phyloP scores from a whole-genome alignment of 2,888 invertebrate species.

The Philhelius pedissequus region DNA sequence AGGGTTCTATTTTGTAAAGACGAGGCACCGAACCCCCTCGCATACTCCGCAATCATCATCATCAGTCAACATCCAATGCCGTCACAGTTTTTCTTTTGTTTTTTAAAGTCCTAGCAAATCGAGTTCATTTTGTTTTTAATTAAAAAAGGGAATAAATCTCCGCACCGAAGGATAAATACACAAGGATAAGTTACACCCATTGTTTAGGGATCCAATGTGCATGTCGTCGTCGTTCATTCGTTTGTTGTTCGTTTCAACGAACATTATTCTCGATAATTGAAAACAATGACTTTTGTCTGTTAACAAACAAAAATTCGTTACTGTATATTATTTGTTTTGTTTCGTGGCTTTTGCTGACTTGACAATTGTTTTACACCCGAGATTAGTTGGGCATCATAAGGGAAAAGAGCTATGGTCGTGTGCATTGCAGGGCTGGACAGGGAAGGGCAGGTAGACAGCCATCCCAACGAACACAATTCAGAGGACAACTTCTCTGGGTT shows the following conservation, averaged over 20 bases:
- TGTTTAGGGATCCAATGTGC: slow-evolving; percentile 30
- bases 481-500: neutral
- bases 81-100: too few species aligned
- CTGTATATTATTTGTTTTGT: neutral
- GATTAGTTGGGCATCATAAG: slow-evolving; percentile 45
- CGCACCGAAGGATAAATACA: slow-evolving; percentile 5
- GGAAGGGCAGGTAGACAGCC: neutral
- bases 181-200: slow-evolving; percentile 41
- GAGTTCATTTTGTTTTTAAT: slow-evolving; percentile 58
- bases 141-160: slow-evolving; percentile 60
- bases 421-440: neutral
- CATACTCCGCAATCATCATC: neutral
- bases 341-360: slow-evolving; percentile 10
- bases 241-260: neutral
- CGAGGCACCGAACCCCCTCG: neutral
- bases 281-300: slow-evolving; percentile 64
- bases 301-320: slow-evolving; percentile 28
- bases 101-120: slow-evolving; percentile 1
- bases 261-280: slow-evolving; percentile 60
- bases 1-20: neutral
- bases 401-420: slow-evolving; percentile 10
- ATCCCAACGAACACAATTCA: neutral
- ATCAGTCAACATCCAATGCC: neutral
- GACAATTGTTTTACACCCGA: slow-evolving; percentile 60
- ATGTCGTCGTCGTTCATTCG: neutral